Conservation (phyloP, 2,797 vertebrate genomes). For the Melanotaenia maccullochi region DNA sequence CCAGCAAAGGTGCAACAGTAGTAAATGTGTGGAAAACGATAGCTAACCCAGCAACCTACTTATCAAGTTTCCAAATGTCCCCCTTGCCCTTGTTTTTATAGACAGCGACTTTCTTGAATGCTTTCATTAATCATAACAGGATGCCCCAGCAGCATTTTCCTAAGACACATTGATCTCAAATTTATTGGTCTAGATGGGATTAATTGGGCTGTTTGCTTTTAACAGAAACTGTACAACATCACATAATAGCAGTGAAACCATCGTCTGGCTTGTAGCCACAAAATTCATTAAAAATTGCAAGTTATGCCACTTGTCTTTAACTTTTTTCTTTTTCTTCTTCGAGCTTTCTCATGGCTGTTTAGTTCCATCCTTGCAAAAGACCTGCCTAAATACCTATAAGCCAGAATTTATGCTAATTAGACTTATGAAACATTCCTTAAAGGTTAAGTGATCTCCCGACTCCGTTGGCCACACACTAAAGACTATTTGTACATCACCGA, state of each 20-base stretch:
- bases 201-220: constrained; percentile 3
- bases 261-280: background rate
- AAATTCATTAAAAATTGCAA: background rate
- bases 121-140: constrained; percentile 1
- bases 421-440: constrained; percentile 49
- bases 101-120: constrained; percentile 3
- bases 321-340: background rate
- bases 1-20: background rate
- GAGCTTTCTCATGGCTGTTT: background rate
- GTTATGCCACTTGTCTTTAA: background rate
- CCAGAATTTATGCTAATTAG: constrained; percentile 49
- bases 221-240: background rate
- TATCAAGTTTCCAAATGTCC: background rate
- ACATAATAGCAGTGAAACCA: constrained; percentile 3
- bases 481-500: constrained; percentile 41
- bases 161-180: constrained; percentile 6
- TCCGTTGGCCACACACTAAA: constrained; percentile 39
- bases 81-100: background rate
- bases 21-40: background rate
- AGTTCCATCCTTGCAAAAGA: background rate
- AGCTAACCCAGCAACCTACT: background rate
- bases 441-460: constrained; percentile 65
- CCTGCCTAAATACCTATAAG: constrained; percentile 42
- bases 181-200: constrained; percentile 8
- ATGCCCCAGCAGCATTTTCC: background rate